Evolutionary conservation across 1,140 invertebrate species (phyloP).

Genomic region (Drosophila willistoni): DNA sequence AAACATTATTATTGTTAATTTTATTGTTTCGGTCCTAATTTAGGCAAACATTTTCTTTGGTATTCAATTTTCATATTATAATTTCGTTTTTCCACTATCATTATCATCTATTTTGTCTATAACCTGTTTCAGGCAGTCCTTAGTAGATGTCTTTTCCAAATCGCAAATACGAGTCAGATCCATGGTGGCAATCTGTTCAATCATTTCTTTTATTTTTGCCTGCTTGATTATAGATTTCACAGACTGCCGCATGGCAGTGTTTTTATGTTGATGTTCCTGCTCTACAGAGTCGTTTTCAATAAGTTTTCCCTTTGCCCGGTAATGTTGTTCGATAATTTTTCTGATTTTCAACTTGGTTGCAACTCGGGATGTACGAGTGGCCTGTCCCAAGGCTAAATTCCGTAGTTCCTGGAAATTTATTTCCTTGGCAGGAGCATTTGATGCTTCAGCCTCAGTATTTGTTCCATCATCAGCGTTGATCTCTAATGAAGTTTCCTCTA

Average conservation of each 20-base stretch:
- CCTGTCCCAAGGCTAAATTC: conserved; percentile 66
- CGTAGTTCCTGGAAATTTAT: conserved; percentile 76
- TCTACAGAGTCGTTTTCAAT: conserved; percentile 74
- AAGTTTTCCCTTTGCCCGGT: conserved; percentile 67
- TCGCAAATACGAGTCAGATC: conserved; percentile 79
- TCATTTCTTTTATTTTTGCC: conserved; percentile 84
- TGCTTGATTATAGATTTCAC: conserved; percentile 84
- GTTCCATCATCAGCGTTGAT: conserved; percentile 24
- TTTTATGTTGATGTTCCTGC: conserved; percentile 23
- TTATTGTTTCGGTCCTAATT: not conserved
- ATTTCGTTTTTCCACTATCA: conserved; percentile 50
- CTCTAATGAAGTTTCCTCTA: conserved; percentile 62
- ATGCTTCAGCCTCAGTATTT: conserved; percentile 5
- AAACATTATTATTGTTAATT: conserved; percentile 5
- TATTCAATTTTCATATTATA: conserved; percentile 3
- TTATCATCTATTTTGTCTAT: conserved; percentile 78
- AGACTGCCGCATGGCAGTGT: conserved; percentile 77
- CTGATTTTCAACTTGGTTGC: conserved; percentile 70
- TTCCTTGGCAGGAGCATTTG: conserved; percentile 55
- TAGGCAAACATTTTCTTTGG: conserved; percentile 22
- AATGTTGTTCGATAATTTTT: conserved; percentile 76
- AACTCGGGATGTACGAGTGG: conserved; percentile 60
- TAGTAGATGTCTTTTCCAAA: conserved; percentile 75
- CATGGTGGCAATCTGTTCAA: conserved; percentile 81
- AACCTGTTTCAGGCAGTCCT: conserved; percentile 80